Base-by-base conservation (phyloP, 2,113 vertebrate genomes). In the Pterocles burchelli region DNA sequence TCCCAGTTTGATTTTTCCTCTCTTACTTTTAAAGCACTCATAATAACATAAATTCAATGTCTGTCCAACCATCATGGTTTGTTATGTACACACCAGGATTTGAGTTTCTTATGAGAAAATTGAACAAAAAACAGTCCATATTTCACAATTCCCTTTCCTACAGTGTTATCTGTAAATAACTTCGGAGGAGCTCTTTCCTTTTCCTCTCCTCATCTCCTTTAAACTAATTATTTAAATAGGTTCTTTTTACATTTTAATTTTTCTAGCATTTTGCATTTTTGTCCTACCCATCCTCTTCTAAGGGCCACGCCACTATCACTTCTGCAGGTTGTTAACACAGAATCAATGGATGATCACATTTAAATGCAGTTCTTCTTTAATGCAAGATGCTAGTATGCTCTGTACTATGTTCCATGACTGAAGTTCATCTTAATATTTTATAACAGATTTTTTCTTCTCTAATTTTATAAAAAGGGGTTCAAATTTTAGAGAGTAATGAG, bases 31-130 rank as follows among this genome's bases (percentile, higher is more conserved):
- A 87, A 90, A 91, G 34, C 24, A 54, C 52, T 63, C 33, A 33
- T 20, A 89, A 79, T 38, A 83, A 43, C 24, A 71, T 33, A n/a
- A 86, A 75, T 61, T 63, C 45, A 67, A 22, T 31, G 49, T 24
- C 36, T 0, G 0, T 68, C 13, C 66, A 91, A 22, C 29, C 28
- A 59, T 43, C 34, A 49, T 43, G 20, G 33, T 92, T 94, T 90
- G 16, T 86, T 81, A 71, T 22, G 17, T 71, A 89, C 52, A 81
- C 21, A 90, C 29, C 5, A 48, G 29, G 15, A 71, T 80, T 48
- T 83, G 36, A 84, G 36, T 77, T 90, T 86, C 82, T 83, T 77
- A 36, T 51, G 76, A 77, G 83, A 95, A 94, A 93, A 89, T 24
- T 43, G 57, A 55, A 88, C 33, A 71, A 73, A 96, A 96, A 71